These are phyloP conservation scores for Yponomeuta sedellus DNA, from an alignment of 2,888 invertebrate species.

Conservation along the genomic window DNA sequence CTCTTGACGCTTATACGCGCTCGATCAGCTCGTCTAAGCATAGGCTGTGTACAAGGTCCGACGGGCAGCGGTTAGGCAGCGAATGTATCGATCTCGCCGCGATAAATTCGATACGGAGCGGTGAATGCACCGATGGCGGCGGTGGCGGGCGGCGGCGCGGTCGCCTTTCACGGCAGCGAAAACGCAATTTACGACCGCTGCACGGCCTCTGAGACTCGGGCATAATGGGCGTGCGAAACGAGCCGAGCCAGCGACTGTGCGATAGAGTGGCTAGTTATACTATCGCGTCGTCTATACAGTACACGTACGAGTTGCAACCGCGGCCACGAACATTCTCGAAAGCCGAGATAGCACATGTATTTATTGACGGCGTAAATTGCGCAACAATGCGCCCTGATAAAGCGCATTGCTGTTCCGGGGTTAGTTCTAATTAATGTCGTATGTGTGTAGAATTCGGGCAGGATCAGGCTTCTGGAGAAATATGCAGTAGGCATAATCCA, in stretches of 20 bases:
- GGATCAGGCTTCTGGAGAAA: constrained; percentile 22
- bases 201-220: constrained; percentile 30
- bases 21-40: constrained; percentile 33
- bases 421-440: constrained; percentile 17
- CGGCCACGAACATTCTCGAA: constrained; percentile 64
- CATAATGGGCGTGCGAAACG: constrained; percentile 29
- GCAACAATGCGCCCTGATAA: constrained; percentile 47
- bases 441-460: constrained; percentile 26
- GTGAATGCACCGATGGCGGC: constrained; percentile 53
- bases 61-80: constrained; percentile 33
- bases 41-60: constrained; percentile 42
- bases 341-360: constrained; percentile 58
- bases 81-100: constrained; percentile 56
- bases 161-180: constrained; percentile 61
- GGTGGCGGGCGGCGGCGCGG: constrained; percentile 36
- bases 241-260: constrained; percentile 15
- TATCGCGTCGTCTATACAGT: background rate
- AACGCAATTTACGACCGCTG: constrained; percentile 54
- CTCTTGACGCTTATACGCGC: constrained; percentile 19
- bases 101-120: constrained; percentile 68
- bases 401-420: constrained; percentile 16
- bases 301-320: constrained; percentile 25
- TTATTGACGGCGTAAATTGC: constrained; percentile 52
- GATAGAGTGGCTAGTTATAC: constrained; percentile 23
- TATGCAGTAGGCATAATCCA: constrained; percentile 41